phyloP scores from a whole-genome alignment of 2,888 invertebrate species.

The Sinopyrophorus schimmeli region DNA sequence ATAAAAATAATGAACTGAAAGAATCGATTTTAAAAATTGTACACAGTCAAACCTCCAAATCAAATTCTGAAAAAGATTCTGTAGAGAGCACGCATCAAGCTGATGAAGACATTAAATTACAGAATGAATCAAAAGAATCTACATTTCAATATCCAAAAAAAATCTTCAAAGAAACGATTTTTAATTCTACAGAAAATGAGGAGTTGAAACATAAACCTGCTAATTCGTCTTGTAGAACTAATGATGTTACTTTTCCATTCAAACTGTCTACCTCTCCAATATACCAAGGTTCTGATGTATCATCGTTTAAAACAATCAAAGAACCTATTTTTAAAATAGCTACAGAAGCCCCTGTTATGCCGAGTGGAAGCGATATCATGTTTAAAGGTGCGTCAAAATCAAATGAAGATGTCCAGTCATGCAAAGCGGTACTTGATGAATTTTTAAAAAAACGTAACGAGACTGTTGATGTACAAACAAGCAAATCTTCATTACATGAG shows the following conservation, averaged over 20 bases:
- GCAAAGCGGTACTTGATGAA: constrained; percentile 28
- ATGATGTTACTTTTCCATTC: constrained; percentile 5
- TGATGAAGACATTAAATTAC: constrained; percentile 9
- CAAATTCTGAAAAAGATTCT: constrained; percentile 3
- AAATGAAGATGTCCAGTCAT: constrained; percentile 27
- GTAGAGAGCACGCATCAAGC: neutral
- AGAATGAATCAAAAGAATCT: constrained; percentile 7
- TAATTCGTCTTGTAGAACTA: constrained; percentile 6
- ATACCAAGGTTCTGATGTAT: constrained; percentile 9
- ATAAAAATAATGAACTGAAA: constrained; percentile 21
- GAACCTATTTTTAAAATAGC: constrained; percentile 38
- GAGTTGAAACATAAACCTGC: constrained; percentile 27
- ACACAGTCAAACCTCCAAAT: constrained; percentile 8
- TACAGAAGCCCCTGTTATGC: constrained; percentile 37
- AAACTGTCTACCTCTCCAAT: constrained; percentile 9
- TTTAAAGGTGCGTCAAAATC: constrained; percentile 21
- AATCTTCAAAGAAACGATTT: constrained; percentile 1
- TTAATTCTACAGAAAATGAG: constrained; percentile 10
- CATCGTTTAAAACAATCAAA: constrained; percentile 26
- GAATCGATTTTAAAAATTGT: constrained; percentile 26
- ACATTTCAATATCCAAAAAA: constrained; percentile 1
- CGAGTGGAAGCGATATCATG: constrained; percentile 19
- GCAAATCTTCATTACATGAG: constrained; percentile 6
- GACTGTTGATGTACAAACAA: constrained; percentile 8
- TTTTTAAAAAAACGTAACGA: constrained; percentile 30